A percentile compares a stretch with the other conserved stretches of the same genome.
Conservation (phyloP, 2,888 invertebrate species). For the Eristalinus aeneus region DNA sequence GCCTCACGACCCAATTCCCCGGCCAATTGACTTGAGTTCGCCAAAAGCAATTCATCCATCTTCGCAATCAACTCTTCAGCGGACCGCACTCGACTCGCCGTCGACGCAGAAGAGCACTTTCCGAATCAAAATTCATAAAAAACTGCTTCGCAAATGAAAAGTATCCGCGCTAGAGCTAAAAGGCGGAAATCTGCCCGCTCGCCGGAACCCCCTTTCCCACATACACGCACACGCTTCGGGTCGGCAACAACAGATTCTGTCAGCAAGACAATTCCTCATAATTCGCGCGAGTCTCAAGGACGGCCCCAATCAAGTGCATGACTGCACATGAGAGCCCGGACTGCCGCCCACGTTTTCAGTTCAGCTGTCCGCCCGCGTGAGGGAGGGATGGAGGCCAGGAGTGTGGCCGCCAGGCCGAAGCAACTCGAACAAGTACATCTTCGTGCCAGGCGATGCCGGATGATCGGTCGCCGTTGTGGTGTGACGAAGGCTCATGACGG, state of each 20-base stretch:
- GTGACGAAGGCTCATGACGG: constrained; percentile 54
- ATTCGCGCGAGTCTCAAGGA: constrained; percentile 63
- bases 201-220: not conserved
- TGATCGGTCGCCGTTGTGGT: not conserved
- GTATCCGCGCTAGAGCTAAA: constrained; percentile 16
- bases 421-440: not conserved
- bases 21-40: constrained; percentile 27
- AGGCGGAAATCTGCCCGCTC: constrained; percentile 60
- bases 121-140: constrained; percentile 16
- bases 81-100: not conserved
- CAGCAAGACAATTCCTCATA: constrained; percentile 65
- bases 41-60: constrained; percentile 8
- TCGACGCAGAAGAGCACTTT: not conserved
- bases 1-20: not conserved
- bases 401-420: not conserved
- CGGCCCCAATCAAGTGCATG: constrained; percentile 65
- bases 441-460: not conserved
- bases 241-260: constrained; percentile 18
- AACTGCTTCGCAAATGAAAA: constrained; percentile 15
- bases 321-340: not conserved
- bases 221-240: not conserved
- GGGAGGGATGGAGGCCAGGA: not conserved
- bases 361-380: constrained; percentile 32
- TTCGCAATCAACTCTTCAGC: not conserved
- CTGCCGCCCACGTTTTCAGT: constrained; percentile 55